Percentiles rank a stretch among this genome's conserved stretches.
Conservation (phyloP, 2,797 vertebrate species). For the Trachurus trachurus region DNA sequence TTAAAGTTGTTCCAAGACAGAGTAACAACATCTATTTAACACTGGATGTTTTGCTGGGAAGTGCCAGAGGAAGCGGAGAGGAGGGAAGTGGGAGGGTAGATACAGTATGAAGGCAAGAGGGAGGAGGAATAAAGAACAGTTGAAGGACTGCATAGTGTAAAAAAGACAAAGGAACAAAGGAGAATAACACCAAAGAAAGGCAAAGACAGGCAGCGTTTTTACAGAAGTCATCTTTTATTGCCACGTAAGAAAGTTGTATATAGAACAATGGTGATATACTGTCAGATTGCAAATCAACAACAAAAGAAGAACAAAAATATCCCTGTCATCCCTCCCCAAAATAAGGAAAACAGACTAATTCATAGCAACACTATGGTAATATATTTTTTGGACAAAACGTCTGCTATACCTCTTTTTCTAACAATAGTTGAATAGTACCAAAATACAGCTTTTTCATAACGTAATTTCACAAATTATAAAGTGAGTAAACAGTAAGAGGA, state of each 20-base stretch:
- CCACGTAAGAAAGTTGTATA: slow-evolving; percentile 98
- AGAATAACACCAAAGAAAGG: slow-evolving; percentile 43
- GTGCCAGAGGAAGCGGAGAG: slow-evolving; percentile 20
- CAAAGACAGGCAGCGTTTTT: slow-evolving; percentile 35
- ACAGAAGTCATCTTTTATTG: slow-evolving; percentile 93
- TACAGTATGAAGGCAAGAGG: slow-evolving; percentile 3
- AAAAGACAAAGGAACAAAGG: slow-evolving; percentile 30
- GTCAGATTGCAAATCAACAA: slow-evolving; percentile 94
- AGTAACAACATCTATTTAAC: slow-evolving; percentile 31
- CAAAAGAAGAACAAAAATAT: slow-evolving; percentile 82
- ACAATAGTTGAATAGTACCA: slow-evolving; percentile 83
- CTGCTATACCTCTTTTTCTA: slow-evolving; percentile 80
- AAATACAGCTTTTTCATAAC: slow-evolving; percentile 85
- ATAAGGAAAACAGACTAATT: slow-evolving; percentile 77
- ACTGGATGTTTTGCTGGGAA: slow-evolving; percentile 46
- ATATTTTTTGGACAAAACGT: slow-evolving; percentile 81
- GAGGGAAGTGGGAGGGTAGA: slow-evolving; percentile 23
- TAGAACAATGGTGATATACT: slow-evolving; percentile 96
- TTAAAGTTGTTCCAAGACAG: slow-evolving; percentile 17
- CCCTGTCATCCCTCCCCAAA: slow-evolving; percentile 85
- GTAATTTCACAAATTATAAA: slow-evolving; percentile 81
- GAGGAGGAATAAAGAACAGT: slow-evolving; percentile 6
- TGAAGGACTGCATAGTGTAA: slow-evolving; percentile 29
- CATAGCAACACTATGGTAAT: slow-evolving; percentile 84
- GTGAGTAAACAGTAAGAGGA: slow-evolving; percentile 77